Conservation (phyloP, 2,113 vertebrate species). For the Cryptotis parvus region DNA sequence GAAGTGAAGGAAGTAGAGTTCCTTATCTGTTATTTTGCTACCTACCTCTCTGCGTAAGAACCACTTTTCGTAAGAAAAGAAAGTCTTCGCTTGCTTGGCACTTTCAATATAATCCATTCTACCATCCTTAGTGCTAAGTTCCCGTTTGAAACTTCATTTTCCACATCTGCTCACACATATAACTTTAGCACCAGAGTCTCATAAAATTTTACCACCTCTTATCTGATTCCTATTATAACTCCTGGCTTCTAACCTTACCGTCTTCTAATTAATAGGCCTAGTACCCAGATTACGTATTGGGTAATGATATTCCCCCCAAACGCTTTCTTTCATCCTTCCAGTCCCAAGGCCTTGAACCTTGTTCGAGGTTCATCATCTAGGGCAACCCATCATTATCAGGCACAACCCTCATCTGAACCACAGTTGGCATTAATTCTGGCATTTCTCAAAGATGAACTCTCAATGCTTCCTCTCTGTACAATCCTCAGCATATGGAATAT, state of each 20-base stretch:
- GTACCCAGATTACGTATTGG: neutral
- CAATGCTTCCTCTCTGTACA: neutral
- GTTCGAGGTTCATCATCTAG: neutral
- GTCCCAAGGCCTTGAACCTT: neutral
- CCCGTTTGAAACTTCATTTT: constrained; percentile 38
- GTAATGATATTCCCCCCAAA: neutral
- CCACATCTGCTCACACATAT: neutral
- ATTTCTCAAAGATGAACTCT: neutral
- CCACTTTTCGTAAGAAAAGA: too few species aligned
- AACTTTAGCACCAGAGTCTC: neutral
- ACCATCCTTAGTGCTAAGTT: neutral
- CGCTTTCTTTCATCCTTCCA: neutral
- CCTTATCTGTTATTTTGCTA: constrained; percentile 5
- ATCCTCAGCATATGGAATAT: neutral
- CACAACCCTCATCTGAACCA: neutral
- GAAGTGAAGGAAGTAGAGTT: neutral
- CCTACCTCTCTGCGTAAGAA: constrained; percentile 17
- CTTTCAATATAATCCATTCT: neutral
- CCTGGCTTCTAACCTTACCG: neutral
- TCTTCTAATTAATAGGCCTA: neutral
- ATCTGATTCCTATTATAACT: neutral
- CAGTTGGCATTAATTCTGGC: neutral
- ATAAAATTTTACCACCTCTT: neutral
- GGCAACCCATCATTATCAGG: neutral
- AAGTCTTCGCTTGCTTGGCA: constrained; percentile 28